Evolutionary conservation across 2,797 vertebrate genomes (phyloP), one percentile per base, ranked within the genome.

Genomic region (Aeoliscus strigatus): DNA sequence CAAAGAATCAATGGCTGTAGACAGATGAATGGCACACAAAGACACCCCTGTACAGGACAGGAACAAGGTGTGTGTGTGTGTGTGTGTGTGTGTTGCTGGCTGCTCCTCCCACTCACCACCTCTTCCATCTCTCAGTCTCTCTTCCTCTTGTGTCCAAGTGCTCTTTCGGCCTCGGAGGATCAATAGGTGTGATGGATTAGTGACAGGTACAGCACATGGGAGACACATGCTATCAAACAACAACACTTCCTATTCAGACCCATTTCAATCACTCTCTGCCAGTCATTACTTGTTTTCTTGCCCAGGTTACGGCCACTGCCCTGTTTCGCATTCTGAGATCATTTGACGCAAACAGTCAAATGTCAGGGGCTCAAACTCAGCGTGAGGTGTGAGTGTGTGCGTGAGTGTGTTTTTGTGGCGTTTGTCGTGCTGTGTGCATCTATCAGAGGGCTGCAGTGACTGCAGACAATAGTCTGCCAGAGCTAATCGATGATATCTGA

Each of bases 161-260:
- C 59, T 66, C 51, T 54, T 56, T 69, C 56, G 14, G 51, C 63
- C 70, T 60, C 51, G 2, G 23, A 51, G 70, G 79, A 81, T 86
- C 82, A 51, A 83, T 86, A 70, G 54, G 60, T 51, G 70, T 80
- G 82, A 82, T 81, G 75, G 80, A 83, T 80, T 71, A 58, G 65
- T 61, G 80, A 64, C 79, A 72, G 71, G 54, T 62, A 70, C 36
- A 53, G 35, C 63, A 66, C 76, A 51, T 60, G 35, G 52, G 70
- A 78, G 74, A 83, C 75, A 6, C 31, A 16, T 12, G 35, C 53
- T 35, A 76, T 79, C 76, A 69, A 60, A 73, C 66, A 64, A 49
- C 66, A 70, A 53, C 70, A 56, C 73, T 75, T 79, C 77, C 70
- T 18, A 35, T 75, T 67, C 75, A 70, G 48, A 32, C 31, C 36